Base-by-base conservation (phyloP, 2,888 invertebrate genomes). In the Lacanobia oleracea region DNA sequence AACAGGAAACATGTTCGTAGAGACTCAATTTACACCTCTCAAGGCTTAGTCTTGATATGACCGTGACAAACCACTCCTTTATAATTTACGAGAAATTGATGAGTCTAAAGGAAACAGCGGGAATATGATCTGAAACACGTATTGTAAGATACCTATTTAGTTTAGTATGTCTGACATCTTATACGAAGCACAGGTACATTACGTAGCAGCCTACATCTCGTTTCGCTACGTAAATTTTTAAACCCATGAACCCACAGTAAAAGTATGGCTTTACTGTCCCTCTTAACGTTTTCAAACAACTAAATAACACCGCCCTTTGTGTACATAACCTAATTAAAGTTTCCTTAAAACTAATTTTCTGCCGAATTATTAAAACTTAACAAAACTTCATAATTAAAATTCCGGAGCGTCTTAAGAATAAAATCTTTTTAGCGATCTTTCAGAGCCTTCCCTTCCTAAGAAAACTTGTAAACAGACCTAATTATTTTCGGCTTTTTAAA, bases 281-380 rank as follows among this genome's bases (percentile, higher is more conserved):
- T 67, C 40, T 67, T 68, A 76, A 78, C 82, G 82, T 85, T 83
- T 77, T 67, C 50, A 66, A 67, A 60, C 60, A 79, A 77, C 82
- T 84, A 85, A 89, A 90, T 89, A 86, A 87, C 82, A 68, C 76
- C 78, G 77, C 78, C 85, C 89, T 90, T 91, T 92, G 90, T 93
- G 87, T 91, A 90, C 90, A 86, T 88, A 79, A 88, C 89, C 90
- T 93, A 91, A 94, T 94, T 94, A 91, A 92, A 92, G 89, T 92
- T 91, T 88, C 85, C 90, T 83, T 87, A 86, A 77, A 83, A 89
- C 90, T 88, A 92, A 94, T 93, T 94, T 91, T 88, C 88, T 82
- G 86, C 82, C 82, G 90, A 94, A 93, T 93, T 93, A 92, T 93
- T 89, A 91, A 92, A 92, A 86, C 90, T 89, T 82, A 62, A 87